Evolutionary conservation across 2,797 vertebrate genomes (phyloP).

Genomic region (Rhinophrynus dorsalis): DNA sequence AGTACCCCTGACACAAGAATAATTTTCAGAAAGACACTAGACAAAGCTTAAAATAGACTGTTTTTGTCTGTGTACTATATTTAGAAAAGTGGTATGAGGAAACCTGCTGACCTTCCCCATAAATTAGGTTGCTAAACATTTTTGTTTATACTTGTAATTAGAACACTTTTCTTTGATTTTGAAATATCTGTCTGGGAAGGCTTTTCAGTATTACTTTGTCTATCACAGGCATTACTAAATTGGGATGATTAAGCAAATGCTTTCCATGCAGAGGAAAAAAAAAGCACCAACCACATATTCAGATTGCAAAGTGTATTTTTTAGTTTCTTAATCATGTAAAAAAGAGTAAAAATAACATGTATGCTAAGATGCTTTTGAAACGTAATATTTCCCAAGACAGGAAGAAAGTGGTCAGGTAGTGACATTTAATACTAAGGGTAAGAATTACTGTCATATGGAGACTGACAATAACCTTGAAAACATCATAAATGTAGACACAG

Average conservation of each 20-base stretch:
- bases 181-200: conserved; percentile 19
- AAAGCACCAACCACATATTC: conserved; percentile 28
- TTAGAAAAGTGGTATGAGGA: conserved; percentile 2
- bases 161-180: conserved; percentile 33
- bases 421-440: conserved; percentile 22
- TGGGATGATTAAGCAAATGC: conserved; percentile 29
- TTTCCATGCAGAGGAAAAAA: conserved; percentile 10
- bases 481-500: conserved; percentile 17
- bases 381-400: conserved; percentile 27
- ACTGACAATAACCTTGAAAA: conserved; percentile 35
- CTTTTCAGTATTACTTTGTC: conserved; percentile 7
- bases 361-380: conserved; percentile 18
- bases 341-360: conserved; percentile 22
- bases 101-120: conserved; percentile 6
- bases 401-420: conserved; percentile 32
- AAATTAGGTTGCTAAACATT: conserved; percentile 15
- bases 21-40: not conserved
- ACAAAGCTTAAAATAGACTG: conserved; percentile 35
- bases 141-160: conserved; percentile 28
- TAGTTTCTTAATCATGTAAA: conserved; percentile 26
- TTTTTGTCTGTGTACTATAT: conserved; percentile 36
- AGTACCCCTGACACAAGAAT: too few species aligned
- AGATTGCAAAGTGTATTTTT: conserved; percentile 5
- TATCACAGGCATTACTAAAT: conserved; percentile 29
- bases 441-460: conserved; percentile 22